Evolutionary conservation across 1,140 invertebrate genomes (phyloP), one percentile per base, ranked within the genome.

Genomic region (Gryllus bimaculatus): DNA sequence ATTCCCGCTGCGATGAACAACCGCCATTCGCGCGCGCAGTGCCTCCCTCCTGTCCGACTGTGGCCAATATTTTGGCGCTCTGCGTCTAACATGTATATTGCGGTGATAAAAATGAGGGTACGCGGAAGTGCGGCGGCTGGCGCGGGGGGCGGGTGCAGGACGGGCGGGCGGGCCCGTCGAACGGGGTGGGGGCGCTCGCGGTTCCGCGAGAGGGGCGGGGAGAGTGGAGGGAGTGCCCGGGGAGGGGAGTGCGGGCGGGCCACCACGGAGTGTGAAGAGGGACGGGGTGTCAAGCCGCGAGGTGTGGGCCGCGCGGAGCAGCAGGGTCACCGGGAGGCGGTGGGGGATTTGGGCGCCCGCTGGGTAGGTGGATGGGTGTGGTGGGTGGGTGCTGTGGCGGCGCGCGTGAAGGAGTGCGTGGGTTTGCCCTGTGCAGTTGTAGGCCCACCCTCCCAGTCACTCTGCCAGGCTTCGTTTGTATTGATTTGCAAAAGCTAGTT

Each of bases 1-100:
- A 66, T 66, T 66, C 54, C 54, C 54, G 54, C 54, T 66, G 54
- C 54, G 54, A 66, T 66, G 54, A 66, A 66, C 54, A 66, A 66
- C 54, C 54, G 54, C 54, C 18, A 66, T 66, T 66, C 54, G 54
- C 54, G 54, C 54, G 54, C 54, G 49, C 54, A 66, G 54, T 66
- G n/a, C 18, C 54, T 66, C 54, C 54, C 54, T 66, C 54, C 54
- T 66, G 54, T 66, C 54, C 54, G 54, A 66, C 54, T 66, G 54
- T 66, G n/a, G 54, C 54, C 54, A 66, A 66, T 66, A 66, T 66
- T 66, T 66, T 66, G n/a, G 54, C 54, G 10, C 54, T 66, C 54
- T 66, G 18, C 54, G 54, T 66, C 54, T 66, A 66, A 66, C 54
- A 66, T 66, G 54, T 18, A 66, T 66, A 66, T 66, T 18, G 54